Conservation (phyloP, 2,113 vertebrate genomes). For the Trogon melanurus region DNA sequence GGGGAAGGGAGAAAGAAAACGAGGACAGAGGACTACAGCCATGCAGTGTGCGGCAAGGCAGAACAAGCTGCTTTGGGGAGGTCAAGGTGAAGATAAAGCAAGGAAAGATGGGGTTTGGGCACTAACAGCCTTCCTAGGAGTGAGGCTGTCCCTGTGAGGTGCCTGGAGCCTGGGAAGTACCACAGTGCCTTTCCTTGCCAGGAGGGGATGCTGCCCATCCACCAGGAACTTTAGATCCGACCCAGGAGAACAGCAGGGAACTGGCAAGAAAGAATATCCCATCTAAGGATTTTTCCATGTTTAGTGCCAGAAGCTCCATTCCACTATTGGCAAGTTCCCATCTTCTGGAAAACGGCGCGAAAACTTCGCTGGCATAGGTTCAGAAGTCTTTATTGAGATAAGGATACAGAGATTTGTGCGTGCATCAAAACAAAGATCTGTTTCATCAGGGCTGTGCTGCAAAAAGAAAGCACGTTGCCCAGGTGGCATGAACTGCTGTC, state of each 20-base stretch:
- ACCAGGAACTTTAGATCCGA: neutral
- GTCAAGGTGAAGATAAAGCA: neutral
- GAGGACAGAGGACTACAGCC: neutral
- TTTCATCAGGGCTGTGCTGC: neutral
- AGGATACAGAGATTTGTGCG: neutral
- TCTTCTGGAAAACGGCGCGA: neutral
- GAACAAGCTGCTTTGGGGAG: neutral
- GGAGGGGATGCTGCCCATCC: neutral
- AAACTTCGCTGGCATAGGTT: neutral
- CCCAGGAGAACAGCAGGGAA: neutral
- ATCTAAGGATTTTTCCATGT: constrained; percentile 14
- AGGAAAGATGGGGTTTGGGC: neutral
- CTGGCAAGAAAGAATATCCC: constrained; percentile 11
- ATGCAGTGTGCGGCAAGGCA: accelerated
- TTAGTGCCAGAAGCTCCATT: constrained; percentile 8
- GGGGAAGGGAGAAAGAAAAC: neutral
- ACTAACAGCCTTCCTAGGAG: neutral
- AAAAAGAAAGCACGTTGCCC: neutral
- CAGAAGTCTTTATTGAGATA: constrained; percentile 56
- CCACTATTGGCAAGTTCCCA: neutral
- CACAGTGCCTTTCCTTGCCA: neutral
- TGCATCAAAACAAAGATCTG: neutral
- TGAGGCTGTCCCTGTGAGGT: neutral
- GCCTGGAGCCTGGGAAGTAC: neutral
- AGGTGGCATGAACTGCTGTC: neutral